Evolutionary conservation across 2,888 invertebrate genomes (phyloP).

Genomic region (Steinernema carpocapsae): DNA sequence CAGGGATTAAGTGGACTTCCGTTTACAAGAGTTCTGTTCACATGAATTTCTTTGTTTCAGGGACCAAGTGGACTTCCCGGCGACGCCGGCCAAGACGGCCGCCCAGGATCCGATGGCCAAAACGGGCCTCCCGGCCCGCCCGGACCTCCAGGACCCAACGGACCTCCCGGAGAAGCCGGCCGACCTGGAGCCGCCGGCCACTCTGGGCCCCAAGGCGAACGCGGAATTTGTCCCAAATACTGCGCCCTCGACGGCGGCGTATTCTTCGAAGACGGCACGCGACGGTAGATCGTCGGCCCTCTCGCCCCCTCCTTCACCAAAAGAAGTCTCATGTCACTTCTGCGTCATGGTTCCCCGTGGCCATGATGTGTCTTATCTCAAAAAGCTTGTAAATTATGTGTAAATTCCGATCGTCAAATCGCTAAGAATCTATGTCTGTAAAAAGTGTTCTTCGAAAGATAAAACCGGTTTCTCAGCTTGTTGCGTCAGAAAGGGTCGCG

Average conservation of each 20-base stretch:
- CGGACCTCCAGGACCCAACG: constrained; percentile 52
- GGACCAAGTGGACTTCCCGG: constrained; percentile 66
- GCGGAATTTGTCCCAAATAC: constrained; percentile 51
- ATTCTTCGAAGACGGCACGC: constrained; percentile 65
- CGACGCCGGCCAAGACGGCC: constrained; percentile 59
- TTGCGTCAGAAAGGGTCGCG: neutral
- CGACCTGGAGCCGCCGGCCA: constrained; percentile 53
- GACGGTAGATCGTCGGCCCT: neutral
- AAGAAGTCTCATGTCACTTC: constrained; percentile 15
- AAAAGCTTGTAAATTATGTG: constrained; percentile 30
- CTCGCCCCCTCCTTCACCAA: too few relatives aligned
- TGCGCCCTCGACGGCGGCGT: too few relatives aligned
- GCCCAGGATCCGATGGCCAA: constrained; percentile 54
- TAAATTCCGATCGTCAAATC: constrained; percentile 12
- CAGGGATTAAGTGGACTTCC: neutral
- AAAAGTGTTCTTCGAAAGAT: neutral
- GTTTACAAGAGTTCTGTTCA: neutral
- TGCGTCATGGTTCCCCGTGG: constrained; percentile 19
- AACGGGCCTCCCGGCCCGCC: constrained; percentile 36
- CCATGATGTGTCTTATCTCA: constrained; percentile 20
- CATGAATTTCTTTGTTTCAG: constrained; percentile 37
- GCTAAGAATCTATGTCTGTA: constrained; percentile 19
- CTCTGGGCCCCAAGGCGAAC: constrained; percentile 61
- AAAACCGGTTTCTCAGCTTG: constrained; percentile 4
- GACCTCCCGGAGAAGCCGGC: constrained; percentile 61